Evolutionary conservation across 2,888 invertebrate genomes (phyloP).

Genomic region (Pinctada fucata): DNA sequence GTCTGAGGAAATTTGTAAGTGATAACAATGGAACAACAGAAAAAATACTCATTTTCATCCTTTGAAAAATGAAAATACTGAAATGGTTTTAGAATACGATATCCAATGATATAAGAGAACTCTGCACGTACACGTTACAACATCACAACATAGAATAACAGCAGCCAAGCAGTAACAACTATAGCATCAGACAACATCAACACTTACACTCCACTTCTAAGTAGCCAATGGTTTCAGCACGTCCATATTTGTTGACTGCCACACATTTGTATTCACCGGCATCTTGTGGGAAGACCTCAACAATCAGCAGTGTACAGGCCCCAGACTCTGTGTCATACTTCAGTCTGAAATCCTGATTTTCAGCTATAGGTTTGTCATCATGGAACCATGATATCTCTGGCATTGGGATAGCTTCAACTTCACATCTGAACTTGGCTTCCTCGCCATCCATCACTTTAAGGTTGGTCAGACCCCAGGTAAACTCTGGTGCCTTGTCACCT

Average conservation of each 20-base stretch:
- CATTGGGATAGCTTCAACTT: conserved; percentile 66
- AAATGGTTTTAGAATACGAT: too few species aligned
- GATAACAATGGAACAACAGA: too few species aligned
- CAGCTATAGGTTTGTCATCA: conserved; percentile 82
- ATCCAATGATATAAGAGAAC: too few species aligned
- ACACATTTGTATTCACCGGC: conserved; percentile 97
- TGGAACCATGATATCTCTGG: conserved; percentile 89
- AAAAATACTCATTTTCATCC: too few species aligned
- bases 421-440: conserved; percentile 82
- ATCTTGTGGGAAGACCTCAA: conserved; percentile 97
- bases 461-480: conserved; percentile 85
- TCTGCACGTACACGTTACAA: too few species aligned
- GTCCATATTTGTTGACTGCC: conserved; percentile 95
- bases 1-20: too few species aligned
- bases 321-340: conserved; percentile 71
- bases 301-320: conserved; percentile 88
- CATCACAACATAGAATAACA: too few species aligned
- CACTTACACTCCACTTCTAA: conserved; percentile 74
- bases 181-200: not conserved
- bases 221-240: conserved; percentile 87
- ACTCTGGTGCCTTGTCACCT: conserved; percentile 84
- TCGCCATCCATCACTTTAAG: conserved; percentile 95
- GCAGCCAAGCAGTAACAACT: too few species aligned
- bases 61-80: too few species aligned
- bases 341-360: conserved; percentile 70